phyloP scores from a whole-genome alignment of 2,888 invertebrate species.

The Oscheius sp. region DNA sequence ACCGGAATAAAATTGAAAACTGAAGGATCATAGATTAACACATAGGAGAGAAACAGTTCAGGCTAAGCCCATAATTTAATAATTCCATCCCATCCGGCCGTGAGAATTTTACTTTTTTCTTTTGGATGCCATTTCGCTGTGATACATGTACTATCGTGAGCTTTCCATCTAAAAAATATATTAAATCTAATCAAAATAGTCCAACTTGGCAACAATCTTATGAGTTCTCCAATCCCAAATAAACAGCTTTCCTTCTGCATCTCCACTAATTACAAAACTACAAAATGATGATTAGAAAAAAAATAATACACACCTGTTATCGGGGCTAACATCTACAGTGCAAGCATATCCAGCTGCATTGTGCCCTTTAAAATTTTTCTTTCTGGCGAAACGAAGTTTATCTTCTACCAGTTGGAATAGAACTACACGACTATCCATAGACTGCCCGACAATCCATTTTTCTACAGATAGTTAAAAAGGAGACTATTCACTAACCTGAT shows the following conservation, averaged over 20 bases:
- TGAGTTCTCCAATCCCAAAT: constrained; percentile 99
- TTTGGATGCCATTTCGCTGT: constrained; percentile 92
- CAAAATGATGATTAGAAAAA: constrained; percentile 13
- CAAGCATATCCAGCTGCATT: constrained; percentile 99
- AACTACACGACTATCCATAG: constrained; percentile 97
- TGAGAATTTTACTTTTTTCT: constrained; percentile 94
- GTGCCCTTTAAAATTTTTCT: constrained; percentile 94
- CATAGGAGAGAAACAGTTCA: constrained; percentile 22
- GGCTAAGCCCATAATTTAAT: constrained; percentile 99
- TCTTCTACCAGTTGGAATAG: constrained; percentile 94
- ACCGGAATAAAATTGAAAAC: constrained; percentile 14
- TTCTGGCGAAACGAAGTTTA: constrained; percentile 94
- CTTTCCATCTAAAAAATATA: constrained; percentile 82
- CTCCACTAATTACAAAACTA: constrained; percentile 94
- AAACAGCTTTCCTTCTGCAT: constrained; percentile 97
- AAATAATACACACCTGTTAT: constrained; percentile 83
- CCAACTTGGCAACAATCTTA: constrained; percentile 84
- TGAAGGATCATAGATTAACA: not conserved
- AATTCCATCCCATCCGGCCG: constrained; percentile 97
- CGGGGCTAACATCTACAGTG: constrained; percentile 93
- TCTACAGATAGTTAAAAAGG: constrained; percentile 71
- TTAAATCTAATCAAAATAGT: not conserved
- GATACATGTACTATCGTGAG: constrained; percentile 97
- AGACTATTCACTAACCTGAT: constrained; percentile 76
- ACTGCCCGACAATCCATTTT: constrained; percentile 98